Evolutionary conservation across 92 coral and sea anemone genomes (phyloP).

Genomic region (Parazoanthus atlanticus): DNA sequence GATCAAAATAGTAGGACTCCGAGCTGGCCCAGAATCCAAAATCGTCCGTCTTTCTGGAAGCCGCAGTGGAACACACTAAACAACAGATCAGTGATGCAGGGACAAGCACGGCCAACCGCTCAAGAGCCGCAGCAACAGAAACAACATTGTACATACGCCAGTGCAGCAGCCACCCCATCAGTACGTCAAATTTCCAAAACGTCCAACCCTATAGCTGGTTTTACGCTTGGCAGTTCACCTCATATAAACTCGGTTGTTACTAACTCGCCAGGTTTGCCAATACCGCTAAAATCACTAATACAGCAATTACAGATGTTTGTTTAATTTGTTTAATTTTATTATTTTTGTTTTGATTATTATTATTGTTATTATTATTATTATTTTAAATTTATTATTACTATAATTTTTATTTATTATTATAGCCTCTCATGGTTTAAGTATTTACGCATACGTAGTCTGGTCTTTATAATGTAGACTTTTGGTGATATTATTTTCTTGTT

Average conservation of each 20-base stretch:
- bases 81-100: not conserved
- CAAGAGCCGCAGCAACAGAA: not conserved
- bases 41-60: not conserved
- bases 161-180: not conserved
- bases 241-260: not conserved
- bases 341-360: not conserved
- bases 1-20: not conserved
- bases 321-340: not conserved
- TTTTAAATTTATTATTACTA: not conserved
- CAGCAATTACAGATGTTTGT: conserved; percentile 44
- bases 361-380: not conserved
- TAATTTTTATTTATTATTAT: not conserved
- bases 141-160: not conserved
- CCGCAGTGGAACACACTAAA: not conserved
- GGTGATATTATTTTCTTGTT: not conserved
- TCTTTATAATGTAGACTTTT: not conserved
- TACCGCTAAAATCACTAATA: conserved; percentile 30
- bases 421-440: conserved; percentile 11
- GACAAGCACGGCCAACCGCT: not conserved
- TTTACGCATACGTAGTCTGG: not conserved
- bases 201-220: not conserved
- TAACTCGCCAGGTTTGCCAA: conserved; percentile 4
- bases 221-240: not conserved
- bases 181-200: not conserved
- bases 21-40: not conserved